Conservation (phyloP, 92 coral and sea anemone genomes). For the Palythoa caribaeorum region DNA sequence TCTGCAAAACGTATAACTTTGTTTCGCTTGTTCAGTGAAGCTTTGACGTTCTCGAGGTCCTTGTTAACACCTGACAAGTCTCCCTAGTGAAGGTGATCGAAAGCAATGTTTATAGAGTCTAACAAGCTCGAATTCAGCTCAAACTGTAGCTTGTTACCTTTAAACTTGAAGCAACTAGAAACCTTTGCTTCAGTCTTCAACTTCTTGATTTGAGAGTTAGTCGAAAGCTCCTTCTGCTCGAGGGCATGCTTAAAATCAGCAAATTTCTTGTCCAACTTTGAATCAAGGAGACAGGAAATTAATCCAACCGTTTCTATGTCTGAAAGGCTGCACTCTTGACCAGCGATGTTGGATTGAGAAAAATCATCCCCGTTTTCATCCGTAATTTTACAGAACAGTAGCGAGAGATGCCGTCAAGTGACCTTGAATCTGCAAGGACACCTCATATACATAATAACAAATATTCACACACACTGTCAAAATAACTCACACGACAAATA, state of each 20-base stretch:
- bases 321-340: not conserved
- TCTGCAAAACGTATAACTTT: conserved; percentile 57
- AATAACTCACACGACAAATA: too few relatives aligned
- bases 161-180: conserved; percentile 41
- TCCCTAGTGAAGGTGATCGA: conserved; percentile 19
- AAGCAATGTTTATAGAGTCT: conserved; percentile 11
- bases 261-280: conserved; percentile 18
- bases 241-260: conserved; percentile 8
- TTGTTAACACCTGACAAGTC: conserved; percentile 20
- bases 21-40: conserved; percentile 39
- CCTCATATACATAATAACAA: too few relatives aligned
- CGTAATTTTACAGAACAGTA: too few relatives aligned
- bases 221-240: conserved; percentile 29
- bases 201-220: conserved; percentile 50
- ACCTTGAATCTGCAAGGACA: not conserved
- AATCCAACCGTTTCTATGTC: conserved; percentile 24
- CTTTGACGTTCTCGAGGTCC: conserved; percentile 30
- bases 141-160: conserved; percentile 59
- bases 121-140: conserved; percentile 52
- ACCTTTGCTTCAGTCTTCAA: conserved; percentile 58
- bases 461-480: too few relatives aligned
- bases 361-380: too few relatives aligned
- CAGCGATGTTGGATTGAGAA: not conserved
- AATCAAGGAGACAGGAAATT: not conserved
- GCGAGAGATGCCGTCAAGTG: not conserved